phyloP scores from a whole-genome alignment of 35 echinoderm and acorn worm species.

The Ophioderma brevispina region DNA sequence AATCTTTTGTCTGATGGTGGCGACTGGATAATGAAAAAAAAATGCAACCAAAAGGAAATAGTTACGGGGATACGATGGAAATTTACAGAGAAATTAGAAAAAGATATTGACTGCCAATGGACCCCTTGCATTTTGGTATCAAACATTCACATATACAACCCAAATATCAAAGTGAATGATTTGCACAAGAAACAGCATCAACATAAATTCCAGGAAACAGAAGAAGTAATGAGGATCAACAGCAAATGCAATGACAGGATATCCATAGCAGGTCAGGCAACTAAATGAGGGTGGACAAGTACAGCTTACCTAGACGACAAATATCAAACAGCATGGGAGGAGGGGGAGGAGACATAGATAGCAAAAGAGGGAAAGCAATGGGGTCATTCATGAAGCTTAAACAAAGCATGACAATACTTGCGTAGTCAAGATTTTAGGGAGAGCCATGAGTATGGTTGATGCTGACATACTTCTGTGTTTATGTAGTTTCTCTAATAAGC shows the following conservation, averaged over 20 bases:
- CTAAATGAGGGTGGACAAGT: not conserved
- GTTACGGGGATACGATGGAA: constrained; percentile 46
- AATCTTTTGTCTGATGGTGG: constrained; percentile 38
- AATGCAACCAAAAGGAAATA: constrained; percentile 22
- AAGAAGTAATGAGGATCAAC: not conserved
- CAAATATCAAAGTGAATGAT: constrained; percentile 14
- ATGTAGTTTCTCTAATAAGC: too few species aligned
- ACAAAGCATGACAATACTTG: too few species aligned
- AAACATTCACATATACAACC: constrained; percentile 35
- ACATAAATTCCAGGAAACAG: constrained; percentile 19
- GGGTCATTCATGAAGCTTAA: not conserved
- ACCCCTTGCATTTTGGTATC: constrained; percentile 30
- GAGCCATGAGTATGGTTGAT: too few species aligned
- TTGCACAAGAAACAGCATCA: not conserved
- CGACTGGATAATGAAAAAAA: constrained; percentile 50
- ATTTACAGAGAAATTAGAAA: not conserved
- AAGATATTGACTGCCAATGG: constrained; percentile 50
- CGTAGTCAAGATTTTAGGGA: too few species aligned
- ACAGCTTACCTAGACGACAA: not conserved
- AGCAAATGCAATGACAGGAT: not conserved
- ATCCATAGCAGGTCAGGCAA: not conserved
- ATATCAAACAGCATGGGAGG: not conserved
- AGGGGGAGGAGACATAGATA: not conserved
- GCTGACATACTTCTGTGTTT: too few species aligned
- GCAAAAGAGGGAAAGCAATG: not conserved